phyloP scores from a whole-genome alignment of 2,888 invertebrate species.

The Netelia fuscicornis region DNA sequence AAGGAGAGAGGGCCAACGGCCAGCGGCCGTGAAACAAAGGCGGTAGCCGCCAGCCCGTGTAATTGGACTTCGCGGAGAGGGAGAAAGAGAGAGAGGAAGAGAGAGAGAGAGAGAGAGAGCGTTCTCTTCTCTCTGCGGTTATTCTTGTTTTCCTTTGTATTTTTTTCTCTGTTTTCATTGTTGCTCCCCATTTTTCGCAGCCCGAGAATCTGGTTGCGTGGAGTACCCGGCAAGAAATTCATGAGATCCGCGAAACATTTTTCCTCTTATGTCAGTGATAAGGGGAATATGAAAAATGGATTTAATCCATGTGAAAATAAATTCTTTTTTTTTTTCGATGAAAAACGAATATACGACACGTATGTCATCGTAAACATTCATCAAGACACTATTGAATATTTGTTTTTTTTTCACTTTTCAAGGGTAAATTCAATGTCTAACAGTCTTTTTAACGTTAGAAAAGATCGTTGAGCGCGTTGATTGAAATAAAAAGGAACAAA shows the following conservation, averaged over 20 bases:
- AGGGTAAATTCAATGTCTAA: too few relatives aligned
- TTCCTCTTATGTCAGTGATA: slow-evolving; percentile 28
- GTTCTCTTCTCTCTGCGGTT: slow-evolving; percentile 59
- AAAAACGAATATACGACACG: too few relatives aligned
- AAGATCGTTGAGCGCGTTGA: too few relatives aligned
- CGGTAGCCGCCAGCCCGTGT: slow-evolving; percentile 83
- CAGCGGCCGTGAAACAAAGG: slow-evolving; percentile 85
- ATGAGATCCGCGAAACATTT: slow-evolving; percentile 35
- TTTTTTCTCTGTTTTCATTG: slow-evolving; percentile 8
- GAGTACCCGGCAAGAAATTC: slow-evolving; percentile 43
- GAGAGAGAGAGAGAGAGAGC: slow-evolving; percentile 39
- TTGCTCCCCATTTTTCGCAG: slow-evolving; percentile 26
- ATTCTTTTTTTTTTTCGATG: not conserved
- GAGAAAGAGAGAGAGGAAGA: slow-evolving; percentile 39
- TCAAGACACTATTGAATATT: too few relatives aligned
- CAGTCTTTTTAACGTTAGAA: too few relatives aligned
- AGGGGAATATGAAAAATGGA: slow-evolving; percentile 6
- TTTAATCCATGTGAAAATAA: not conserved
- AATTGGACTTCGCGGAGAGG: slow-evolving; percentile 81
- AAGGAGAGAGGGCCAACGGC: slow-evolving; percentile 78
- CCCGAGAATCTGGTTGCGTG: slow-evolving; percentile 26
- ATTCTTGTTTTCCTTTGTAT: slow-evolving; percentile 58
- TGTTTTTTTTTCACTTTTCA: too few relatives aligned
- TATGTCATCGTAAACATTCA: too few relatives aligned
- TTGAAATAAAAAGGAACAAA: too few relatives aligned